These are phyloP conservation scores for Champsocephalus esox DNA, from an alignment of 2,797 vertebrate species.

Conservation along the genomic window DNA sequence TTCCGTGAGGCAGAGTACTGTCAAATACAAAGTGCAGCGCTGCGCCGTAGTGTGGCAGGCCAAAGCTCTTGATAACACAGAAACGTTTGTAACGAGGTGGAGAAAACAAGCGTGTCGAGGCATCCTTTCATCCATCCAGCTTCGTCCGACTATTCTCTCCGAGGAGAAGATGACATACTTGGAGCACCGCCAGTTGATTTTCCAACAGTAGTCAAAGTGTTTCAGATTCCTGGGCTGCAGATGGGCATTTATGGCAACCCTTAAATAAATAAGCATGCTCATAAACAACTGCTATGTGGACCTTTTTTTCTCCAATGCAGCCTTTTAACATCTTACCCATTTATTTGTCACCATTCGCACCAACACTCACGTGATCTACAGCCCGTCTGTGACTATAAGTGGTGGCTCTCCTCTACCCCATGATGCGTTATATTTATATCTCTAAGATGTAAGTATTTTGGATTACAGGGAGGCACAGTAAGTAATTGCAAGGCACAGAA, in stretches of 20 bases:
- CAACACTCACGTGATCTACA: conserved; percentile 50
- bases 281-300: conserved; percentile 63
- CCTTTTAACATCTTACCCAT: conserved; percentile 44
- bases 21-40: conserved; percentile 54
- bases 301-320: conserved; percentile 54
- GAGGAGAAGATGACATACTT: conserved; percentile 74
- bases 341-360: conserved; percentile 55
- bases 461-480: conserved; percentile 48
- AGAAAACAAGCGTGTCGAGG: conserved; percentile 73
- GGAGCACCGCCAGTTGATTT: conserved; percentile 63
- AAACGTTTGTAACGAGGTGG: conserved; percentile 71
- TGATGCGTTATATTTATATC: conserved; percentile 61
- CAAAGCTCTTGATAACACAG: conserved; percentile 68
- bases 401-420: conserved; percentile 31
- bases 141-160: conserved; percentile 62
- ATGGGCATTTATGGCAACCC: conserved; percentile 71
- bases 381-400: conserved; percentile 51
- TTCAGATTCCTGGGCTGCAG: conserved; percentile 66
- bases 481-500: conserved; percentile 61
- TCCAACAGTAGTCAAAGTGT: conserved; percentile 56
- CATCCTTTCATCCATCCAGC: conserved; percentile 71
- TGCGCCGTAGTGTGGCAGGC: conserved; percentile 50
- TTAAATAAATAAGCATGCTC: conserved; percentile 73
- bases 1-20: conserved; percentile 50
- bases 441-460: conserved; percentile 51